Base-by-base conservation (phyloP, 2,797 vertebrate genomes). In the Melanogrammus aeglefinus region DNA sequence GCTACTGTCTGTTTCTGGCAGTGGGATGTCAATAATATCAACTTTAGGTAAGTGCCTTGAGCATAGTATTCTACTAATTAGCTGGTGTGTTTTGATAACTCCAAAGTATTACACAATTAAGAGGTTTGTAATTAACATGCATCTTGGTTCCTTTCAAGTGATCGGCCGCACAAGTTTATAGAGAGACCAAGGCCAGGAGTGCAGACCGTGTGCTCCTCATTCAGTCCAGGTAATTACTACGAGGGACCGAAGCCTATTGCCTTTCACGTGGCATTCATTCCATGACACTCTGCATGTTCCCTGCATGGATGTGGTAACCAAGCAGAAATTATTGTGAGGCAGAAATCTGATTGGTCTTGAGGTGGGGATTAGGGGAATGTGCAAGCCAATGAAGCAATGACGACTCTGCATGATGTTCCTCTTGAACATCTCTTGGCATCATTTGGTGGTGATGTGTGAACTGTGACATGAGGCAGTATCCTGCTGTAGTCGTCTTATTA, bases 1-100 rank as follows among this genome's bases (percentile, higher is more conserved):
- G 97, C 97, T 78, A 98, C 96, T 0, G 96, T 99, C 81, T 99
- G 96, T 88, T 97, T 99, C 87, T 99, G 98, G 98, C 97, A 99
- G 85, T 99, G 98, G 98, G 96, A 99, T 63, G 92, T 93, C 79
- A 93, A 95, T 84, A 95, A 96, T 80, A 94, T 95, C 91, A 96
- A 94, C 87, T 99, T 99, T 87, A 98, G 93, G 98, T 99, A 90
- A 89, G 88, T 71, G 24, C 63, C 63, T 69, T 69, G 7, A 27
- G 63, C 9, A 27, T 69, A 13, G 57, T 24, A 63, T 24, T 63
- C 63, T 69, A 7, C 57, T 63, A 24, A 63, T n/a, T 63, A 72
- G 35, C 35, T 35, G 35, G 21, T 73, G 72, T 73, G 33, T 35
- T 38, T 73, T 27, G 72, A 12, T 73, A 21, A 41, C 33, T 73